A percentile compares a stretch with the other conserved stretches of the same genome.
These are phyloP conservation scores for Drosophila neonasuta DNA, from an alignment of 2,888 invertebrate species.

Conservation along the genomic window DNA sequence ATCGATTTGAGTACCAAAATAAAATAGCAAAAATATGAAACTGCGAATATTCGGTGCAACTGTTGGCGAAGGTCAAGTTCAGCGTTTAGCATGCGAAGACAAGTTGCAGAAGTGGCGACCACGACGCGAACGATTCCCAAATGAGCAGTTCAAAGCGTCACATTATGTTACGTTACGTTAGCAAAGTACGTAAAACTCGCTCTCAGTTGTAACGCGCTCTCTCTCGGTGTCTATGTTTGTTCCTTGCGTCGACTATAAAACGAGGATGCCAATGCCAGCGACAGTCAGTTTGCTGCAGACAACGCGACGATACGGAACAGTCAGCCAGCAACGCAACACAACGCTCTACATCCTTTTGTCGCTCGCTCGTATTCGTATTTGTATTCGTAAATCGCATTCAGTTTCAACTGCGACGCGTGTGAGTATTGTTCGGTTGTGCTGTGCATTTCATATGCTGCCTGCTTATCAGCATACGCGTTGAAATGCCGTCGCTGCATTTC, in stretches of 20 bases:
- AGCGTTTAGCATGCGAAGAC: constrained; percentile 38
- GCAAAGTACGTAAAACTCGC: constrained; percentile 20
- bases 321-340: constrained; percentile 17
- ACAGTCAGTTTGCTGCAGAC: constrained; percentile 66
- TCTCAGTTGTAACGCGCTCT: constrained; percentile 5
- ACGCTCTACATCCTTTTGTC: constrained; percentile 24
- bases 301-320: constrained; percentile 46
- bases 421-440: constrained; percentile 10
- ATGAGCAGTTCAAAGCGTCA: constrained; percentile 31
- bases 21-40: neutral
- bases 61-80: constrained; percentile 75
- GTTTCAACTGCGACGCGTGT: neutral
- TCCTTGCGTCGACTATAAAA: constrained; percentile 53
- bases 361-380: constrained; percentile 9
- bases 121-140: constrained; percentile 14
- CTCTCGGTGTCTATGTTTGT: constrained; percentile 4
- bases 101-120: constrained; percentile 14
- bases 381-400: neutral
- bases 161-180: constrained; percentile 30
- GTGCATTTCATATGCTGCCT: constrained; percentile 20
- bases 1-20: constrained; percentile 31
- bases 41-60: constrained; percentile 19
- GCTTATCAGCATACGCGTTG: constrained; percentile 49
- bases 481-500: constrained; percentile 70
- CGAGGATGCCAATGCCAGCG: constrained; percentile 16